Base-by-base conservation (phyloP, 1,140 invertebrate genomes). In the Popillia japonica region DNA sequence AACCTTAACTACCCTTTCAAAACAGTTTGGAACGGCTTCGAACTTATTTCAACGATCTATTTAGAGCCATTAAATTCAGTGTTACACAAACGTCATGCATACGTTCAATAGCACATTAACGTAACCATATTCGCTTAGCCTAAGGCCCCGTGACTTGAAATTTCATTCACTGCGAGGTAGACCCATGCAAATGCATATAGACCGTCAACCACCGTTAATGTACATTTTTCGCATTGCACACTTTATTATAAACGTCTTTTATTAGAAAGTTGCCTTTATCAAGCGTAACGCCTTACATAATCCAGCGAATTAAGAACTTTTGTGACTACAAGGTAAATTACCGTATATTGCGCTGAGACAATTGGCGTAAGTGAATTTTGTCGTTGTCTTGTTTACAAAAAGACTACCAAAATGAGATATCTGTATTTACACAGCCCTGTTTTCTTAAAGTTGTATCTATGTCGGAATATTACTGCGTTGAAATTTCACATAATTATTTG, bases 251-350 rank as follows among this genome's bases (percentile, higher is more conserved):
- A 48, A 55, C 17, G 48, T 55, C 48, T 14, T 55, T 55, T 55
- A 55, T 55, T 55, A 55, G 48, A 55, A 55, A 55, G 48, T 55
- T 17, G 48, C 48, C 48, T 55, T 55, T 55, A 55, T 55, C 48
- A 55, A 55, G 48, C 48, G 48, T 55, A 55, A 55, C 48, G 48
- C 48, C 48, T 55, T 55, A 55, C 48, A 55, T 55, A 55, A 55
- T 55, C 17, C 14, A 55, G 48, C 48, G 14, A 55, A 55, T 55
- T 55, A 55, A 55, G 48, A 55, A 17, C 48, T 55, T 55, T 55
- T 55, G 48, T n/a, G 48, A n/a, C 48, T 55, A 17, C 17, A 55
- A 55, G 14, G 48, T 55, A 44, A 44, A 44, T 44, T 44, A 17
- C 48, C 3, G 48, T 55, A 17, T 55, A 55, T n/a, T 55, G 17